phyloP scores from a whole-genome alignment of 2,797 vertebrate species.

The Numenius phaeopus region DNA sequence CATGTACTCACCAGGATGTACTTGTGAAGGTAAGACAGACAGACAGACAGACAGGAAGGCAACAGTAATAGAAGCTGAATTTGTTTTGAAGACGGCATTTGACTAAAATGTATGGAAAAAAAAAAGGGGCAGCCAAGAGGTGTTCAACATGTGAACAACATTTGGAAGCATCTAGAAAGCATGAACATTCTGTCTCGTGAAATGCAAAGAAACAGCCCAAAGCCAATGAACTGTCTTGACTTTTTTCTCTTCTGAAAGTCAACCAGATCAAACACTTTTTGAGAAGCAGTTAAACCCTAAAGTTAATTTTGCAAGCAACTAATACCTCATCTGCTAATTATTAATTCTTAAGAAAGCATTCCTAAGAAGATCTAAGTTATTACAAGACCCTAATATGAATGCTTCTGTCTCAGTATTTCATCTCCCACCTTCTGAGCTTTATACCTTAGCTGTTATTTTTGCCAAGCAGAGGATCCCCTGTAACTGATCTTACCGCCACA shows the following conservation, averaged over 20 bases:
- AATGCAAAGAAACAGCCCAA: not conserved
- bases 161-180: not conserved
- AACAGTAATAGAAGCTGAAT: not conserved
- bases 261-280: not conserved
- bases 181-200: not conserved
- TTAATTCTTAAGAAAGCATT: not conserved
- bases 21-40: not conserved
- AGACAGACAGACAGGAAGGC: not conserved
- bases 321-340: not conserved
- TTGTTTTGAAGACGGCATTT: not conserved
- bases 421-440: not conserved
- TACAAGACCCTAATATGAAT: not conserved
- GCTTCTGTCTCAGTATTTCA: not conserved
- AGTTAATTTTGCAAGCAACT: not conserved
- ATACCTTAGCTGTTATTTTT: not conserved
- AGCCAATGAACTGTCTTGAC: not conserved
- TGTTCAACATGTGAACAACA: not conserved
- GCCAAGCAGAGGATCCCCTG: not conserved
- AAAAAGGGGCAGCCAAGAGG: not conserved
- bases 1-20: not conserved
- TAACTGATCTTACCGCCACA: slow-evolving; percentile 86
- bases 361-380: not conserved
- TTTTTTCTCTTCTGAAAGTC: not conserved
- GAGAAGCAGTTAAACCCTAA: not conserved
- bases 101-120: not conserved